Evolutionary conservation across 2,113 vertebrate genomes (phyloP).

Genomic region (Echinops telfairi): DNA sequence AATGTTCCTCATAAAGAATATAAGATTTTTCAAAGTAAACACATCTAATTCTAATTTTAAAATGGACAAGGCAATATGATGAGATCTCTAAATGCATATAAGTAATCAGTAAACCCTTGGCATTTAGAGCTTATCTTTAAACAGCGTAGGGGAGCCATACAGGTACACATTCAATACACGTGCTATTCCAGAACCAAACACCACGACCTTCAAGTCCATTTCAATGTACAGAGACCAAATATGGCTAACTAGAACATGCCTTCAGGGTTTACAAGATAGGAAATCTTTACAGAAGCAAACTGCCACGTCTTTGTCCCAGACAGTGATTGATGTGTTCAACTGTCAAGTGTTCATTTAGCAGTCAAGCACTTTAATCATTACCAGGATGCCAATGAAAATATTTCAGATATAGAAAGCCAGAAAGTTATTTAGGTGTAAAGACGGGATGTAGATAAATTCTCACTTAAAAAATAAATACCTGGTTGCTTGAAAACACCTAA

Average conservation of each 20-base stretch:
- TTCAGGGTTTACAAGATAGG: neutral
- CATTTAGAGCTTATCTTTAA: no score
- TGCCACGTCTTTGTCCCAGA: no score
- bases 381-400: constrained; percentile 2
- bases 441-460: neutral
- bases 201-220: neutral
- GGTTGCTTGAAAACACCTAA: constrained; percentile 23
- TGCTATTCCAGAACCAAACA: no score
- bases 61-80: neutral
- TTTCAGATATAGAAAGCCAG: neutral
- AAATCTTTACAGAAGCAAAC: no score
- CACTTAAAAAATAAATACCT: neutral
- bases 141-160: no score
- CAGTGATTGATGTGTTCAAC: neutral
- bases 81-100: neutral
- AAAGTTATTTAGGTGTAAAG: neutral
- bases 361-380: no score
- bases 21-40: constrained; percentile 55
- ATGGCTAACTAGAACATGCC: neutral
- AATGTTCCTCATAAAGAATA: constrained; percentile 61
- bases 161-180: no score
- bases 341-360: neutral
- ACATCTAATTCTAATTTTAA: neutral
- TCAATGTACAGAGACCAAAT: neutral
- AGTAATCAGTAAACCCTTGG: no score